phyloP scores from a whole-genome alignment of 1,140 invertebrate species.

The Anoplophora glabripennis region DNA sequence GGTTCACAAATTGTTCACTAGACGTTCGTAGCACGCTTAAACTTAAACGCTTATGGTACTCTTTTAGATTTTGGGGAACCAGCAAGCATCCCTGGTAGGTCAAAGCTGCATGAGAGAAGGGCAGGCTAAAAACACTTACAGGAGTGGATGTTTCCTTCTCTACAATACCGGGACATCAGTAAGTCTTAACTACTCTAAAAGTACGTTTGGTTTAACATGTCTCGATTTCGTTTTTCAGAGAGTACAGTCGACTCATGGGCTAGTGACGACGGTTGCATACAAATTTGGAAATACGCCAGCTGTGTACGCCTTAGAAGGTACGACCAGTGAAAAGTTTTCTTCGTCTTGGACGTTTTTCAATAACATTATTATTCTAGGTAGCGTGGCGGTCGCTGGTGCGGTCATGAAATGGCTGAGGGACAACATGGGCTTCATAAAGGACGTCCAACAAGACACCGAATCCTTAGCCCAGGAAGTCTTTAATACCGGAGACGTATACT shows the following conservation, averaged over 20 bases:
- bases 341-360: background rate
- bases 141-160: constrained; percentile 94
- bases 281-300: constrained; percentile 77
- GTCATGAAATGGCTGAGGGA: constrained; percentile 87
- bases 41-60: background rate
- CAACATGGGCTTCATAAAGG: constrained; percentile 75
- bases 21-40: no score
- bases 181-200: constrained; percentile 21
- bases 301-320: constrained; percentile 87
- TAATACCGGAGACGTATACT: constrained; percentile 85
- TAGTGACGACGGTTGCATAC: constrained; percentile 94
- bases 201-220: no score
- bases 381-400: constrained; percentile 89
- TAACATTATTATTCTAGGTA: constrained; percentile 55
- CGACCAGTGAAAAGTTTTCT: background rate
- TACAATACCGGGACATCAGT: constrained; percentile 89
- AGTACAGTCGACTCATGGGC: constrained; percentile 82
- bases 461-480: constrained; percentile 69
- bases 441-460: constrained; percentile 71
- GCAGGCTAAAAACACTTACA: constrained; percentile 91
- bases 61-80: constrained; percentile 72
- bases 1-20: no score
- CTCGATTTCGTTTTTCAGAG: constrained; percentile 53
- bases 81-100: constrained; percentile 91
- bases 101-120: constrained; percentile 91